Evolutionary conservation across 2,113 vertebrate genomes (phyloP).

Genomic region (Hyaena hyaena): DNA sequence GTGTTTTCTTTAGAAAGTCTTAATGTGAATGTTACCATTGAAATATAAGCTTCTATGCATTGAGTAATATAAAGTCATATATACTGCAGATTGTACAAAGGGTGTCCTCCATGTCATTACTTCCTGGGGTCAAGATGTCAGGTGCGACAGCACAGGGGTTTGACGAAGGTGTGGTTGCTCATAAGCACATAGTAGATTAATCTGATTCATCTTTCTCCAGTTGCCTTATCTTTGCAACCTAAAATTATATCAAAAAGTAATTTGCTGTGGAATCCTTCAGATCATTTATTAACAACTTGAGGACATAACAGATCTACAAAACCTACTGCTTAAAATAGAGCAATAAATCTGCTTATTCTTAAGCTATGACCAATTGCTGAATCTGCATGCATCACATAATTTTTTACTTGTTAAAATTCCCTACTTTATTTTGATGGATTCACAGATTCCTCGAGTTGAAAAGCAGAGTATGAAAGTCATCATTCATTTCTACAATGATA

Average conservation of each 20-base stretch:
- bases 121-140: neutral
- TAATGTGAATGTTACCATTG: neutral
- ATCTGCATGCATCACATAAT: neutral
- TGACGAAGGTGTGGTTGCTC: neutral
- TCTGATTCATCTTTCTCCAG: neutral
- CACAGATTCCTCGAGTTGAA: neutral
- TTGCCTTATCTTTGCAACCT: neutral
- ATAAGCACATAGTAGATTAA: neutral
- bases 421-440: neutral
- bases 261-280: neutral
- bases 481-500: constrained; percentile 4
- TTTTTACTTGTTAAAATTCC: constrained; percentile 28
- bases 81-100: neutral
- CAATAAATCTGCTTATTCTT: neutral
- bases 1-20: neutral
- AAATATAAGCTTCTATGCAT: neutral
- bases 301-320: neutral
- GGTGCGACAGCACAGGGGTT: neutral
- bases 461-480: neutral
- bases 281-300: neutral
- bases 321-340: neutral
- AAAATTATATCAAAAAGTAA: neutral
- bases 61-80: neutral
- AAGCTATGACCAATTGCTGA: neutral
- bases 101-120: neutral